A percentile compares a stretch with the other conserved stretches of the same genome.
phyloP scores from a whole-genome alignment of 2,888 invertebrate genomes.

The Spodoptera picta region DNA sequence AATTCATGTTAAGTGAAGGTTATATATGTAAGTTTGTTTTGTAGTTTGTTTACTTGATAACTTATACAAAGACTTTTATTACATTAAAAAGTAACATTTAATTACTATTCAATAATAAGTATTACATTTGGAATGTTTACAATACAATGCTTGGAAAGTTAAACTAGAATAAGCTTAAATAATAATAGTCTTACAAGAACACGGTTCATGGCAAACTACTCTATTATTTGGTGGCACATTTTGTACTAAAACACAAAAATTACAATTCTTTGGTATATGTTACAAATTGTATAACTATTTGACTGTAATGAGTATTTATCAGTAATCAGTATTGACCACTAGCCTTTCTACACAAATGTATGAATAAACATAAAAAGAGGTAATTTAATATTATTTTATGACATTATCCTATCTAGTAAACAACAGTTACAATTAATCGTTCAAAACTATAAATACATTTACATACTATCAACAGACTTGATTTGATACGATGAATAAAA shows the following conservation, averaged over 20 bases:
- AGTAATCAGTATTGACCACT: slow-evolving; percentile 35
- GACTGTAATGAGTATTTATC: slow-evolving; percentile 43
- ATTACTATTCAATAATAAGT: too few species aligned
- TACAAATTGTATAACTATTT: slow-evolving; percentile 37
- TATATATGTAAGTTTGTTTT: too few species aligned
- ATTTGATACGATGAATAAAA: slow-evolving; percentile 6
- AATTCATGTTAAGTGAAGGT: too few species aligned
- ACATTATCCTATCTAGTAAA: slow-evolving; percentile 31
- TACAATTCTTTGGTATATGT: slow-evolving; percentile 50
- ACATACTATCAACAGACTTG: slow-evolving; percentile 8
- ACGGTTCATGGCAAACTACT: slow-evolving; percentile 33
- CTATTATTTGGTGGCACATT: slow-evolving; percentile 34
- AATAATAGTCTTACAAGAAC: slow-evolving; percentile 46
- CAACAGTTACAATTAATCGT: slow-evolving; percentile 16
- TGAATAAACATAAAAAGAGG: slow-evolving; percentile 18
- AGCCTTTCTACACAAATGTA: slow-evolving; percentile 43
- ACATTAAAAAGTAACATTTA: too few species aligned
- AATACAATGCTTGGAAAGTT: slow-evolving; percentile 32
- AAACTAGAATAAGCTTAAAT: slow-evolving; percentile 43
- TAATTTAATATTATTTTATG: slow-evolving; percentile 23
- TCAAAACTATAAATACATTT: slow-evolving; percentile 23
- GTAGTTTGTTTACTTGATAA: too few species aligned
- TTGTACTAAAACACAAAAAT: slow-evolving; percentile 44
- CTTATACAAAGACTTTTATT: too few species aligned
- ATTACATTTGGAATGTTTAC: slow-evolving; percentile 49